Base-by-base conservation (phyloP, 2,888 invertebrate genomes). In the Plebejus argus region DNA sequence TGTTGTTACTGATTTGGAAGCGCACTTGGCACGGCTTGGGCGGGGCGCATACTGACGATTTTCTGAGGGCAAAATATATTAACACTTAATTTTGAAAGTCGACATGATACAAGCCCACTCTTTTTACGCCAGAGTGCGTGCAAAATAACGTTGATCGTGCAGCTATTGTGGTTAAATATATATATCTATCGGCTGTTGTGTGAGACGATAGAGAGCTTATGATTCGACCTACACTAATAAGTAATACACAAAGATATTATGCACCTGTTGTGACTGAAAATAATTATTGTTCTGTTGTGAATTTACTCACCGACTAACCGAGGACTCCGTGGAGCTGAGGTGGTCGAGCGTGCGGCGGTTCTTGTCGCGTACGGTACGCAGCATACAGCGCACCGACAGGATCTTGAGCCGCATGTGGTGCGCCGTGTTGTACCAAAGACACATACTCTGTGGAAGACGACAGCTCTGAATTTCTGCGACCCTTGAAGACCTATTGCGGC, bases 351-450 rank as follows among this genome's bases (percentile, higher is more conserved):
- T 80, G 0, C 84, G 78, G 3, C 81, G 83, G 76, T 82, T 83
- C 12, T 81, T 87, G 83, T 82, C 81, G 1, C 83, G 81, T 80
- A 92, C 87, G 87, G 93, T 84, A 33, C 88, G 86, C 80, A 97
- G 87, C 84, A 97, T 94, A 86, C 96, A 95, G 0, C 96, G 96
- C 83, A 97, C 91, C 79, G 97, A 96, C 80, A 96, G 94, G 81
- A 99, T 91, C 89, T 97, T 98, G 77, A 98, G 94, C 76, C 97
- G 95, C 88, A 98, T 96, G 88, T 98, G 97, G 83, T 96, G 95
- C 0, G 97, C 97, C 87, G 97, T 97, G 90, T 99, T 99, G 89
- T 97, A 97, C 98, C 99, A 99, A 3, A 98, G 94, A 85, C 97
- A 98, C 95, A 99, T 96, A 15, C 98, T 97, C 93, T 96, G 92